These are phyloP conservation scores for Apotomis capreana DNA, from an alignment of 2,888 invertebrate genomes.

Conservation along the genomic window DNA sequence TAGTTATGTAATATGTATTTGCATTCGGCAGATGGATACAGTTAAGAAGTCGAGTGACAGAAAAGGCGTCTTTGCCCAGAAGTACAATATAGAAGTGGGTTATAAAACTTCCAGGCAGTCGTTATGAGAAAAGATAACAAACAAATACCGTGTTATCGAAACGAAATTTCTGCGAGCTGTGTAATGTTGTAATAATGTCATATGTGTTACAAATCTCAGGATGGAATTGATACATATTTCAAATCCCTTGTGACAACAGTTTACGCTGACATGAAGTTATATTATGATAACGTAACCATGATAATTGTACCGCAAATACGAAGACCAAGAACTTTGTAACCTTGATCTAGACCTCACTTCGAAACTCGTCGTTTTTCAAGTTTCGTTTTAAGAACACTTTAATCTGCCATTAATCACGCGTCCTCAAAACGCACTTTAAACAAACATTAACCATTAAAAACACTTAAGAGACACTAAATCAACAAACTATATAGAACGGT, in stretches of 20 bases:
- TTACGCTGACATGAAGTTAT: not conserved
- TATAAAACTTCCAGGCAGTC: too few relatives aligned
- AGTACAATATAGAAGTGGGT: too few relatives aligned
- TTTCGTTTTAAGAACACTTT: not conserved
- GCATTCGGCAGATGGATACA: too few relatives aligned
- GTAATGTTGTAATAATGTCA: not conserved
- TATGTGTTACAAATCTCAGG: not conserved
- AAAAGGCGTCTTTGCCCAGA: too few relatives aligned
- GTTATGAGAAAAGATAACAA: too few relatives aligned
- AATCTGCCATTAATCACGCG: not conserved
- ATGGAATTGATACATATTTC: not conserved
- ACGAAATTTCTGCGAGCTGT: too few relatives aligned
- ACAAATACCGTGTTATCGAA: too few relatives aligned
- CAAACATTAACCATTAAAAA: not conserved
- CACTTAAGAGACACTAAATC: conserved; percentile 3
- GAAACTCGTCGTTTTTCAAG: not conserved
- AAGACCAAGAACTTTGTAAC: conserved; percentile 2
- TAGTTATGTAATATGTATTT: too few relatives aligned
- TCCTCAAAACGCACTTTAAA: not conserved
- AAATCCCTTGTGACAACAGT: not conserved
- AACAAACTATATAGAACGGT: conserved; percentile 20
- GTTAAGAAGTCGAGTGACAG: too few relatives aligned
- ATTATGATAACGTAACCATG: not conserved
- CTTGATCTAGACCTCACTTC: conserved; percentile 12
- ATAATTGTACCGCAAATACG: conserved; percentile 18